These are phyloP conservation scores for Aplochiton taeniatus DNA, from an alignment of 2,797 vertebrate genomes.

Conservation along the genomic window DNA sequence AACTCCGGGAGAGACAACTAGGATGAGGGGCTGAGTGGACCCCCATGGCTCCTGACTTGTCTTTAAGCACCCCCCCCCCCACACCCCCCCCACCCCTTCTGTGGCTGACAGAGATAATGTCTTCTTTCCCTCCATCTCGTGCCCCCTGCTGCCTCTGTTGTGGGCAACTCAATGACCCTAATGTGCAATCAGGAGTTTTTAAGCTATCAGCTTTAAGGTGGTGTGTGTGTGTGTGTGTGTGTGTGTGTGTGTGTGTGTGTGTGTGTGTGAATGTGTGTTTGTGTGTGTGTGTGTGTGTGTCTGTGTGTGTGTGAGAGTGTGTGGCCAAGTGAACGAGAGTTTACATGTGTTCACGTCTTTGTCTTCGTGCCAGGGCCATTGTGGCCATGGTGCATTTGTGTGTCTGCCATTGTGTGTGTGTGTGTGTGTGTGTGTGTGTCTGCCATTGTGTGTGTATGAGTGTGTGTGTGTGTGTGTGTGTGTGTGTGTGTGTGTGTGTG, in stretches of 20 bases:
- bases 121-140: neutral
- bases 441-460: too few relatives aligned
- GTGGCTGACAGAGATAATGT: slow-evolving; percentile 8
- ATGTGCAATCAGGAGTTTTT: slow-evolving; percentile 8
- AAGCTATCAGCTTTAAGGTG: neutral
- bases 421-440: too few relatives aligned
- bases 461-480: neutral
- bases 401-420: too few relatives aligned
- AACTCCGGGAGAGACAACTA: neutral
- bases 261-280: neutral
- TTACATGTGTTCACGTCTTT: neutral
- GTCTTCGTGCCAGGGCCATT: neutral
- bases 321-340: neutral
- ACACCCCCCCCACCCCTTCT: neutral
- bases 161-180: neutral
- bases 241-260: neutral
- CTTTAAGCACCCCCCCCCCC: neutral
- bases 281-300: neutral
- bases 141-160: slow-evolving; percentile 2
- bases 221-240: neutral
- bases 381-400: too few relatives aligned
- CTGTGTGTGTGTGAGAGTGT: neutral
- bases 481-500: neutral
- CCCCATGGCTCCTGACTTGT: slow-evolving; percentile 5
- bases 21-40: neutral